These are phyloP conservation scores for Drosophila helvetica DNA, from an alignment of 2,888 invertebrate species.

Conservation along the genomic window DNA sequence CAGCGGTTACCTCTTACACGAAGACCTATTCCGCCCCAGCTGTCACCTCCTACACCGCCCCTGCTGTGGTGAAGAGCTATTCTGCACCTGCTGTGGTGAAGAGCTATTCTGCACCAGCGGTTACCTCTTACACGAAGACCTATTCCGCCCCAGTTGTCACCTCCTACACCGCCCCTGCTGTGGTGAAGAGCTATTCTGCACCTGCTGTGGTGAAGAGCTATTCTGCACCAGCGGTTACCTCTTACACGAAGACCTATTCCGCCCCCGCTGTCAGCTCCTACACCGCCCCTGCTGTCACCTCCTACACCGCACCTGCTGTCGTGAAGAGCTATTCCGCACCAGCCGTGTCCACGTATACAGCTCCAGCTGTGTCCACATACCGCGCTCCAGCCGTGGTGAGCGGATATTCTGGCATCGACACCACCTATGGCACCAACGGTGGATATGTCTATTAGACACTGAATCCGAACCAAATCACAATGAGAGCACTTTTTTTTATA, in stretches of 20 bases:
- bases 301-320: slow-evolving; percentile 5
- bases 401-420: slow-evolving; percentile 63
- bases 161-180: slow-evolving; percentile 24
- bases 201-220: slow-evolving; percentile 6
- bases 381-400: slow-evolving; percentile 33
- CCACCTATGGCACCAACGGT: slow-evolving; percentile 79
- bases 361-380: background rate
- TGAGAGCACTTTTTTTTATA: slow-evolving; percentile 35
- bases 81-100: slow-evolving; percentile 18
- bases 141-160: slow-evolving; percentile 6
- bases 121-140: slow-evolving; percentile 12
- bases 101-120: slow-evolving; percentile 40
- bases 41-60: slow-evolving; percentile 6
- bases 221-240: slow-evolving; percentile 38
- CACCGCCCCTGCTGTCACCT: slow-evolving; percentile 4
- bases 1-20: slow-evolving; percentile 25
- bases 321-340: slow-evolving; percentile 30
- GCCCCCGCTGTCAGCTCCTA: no score
- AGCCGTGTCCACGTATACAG: slow-evolving; percentile 26
- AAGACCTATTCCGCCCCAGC: slow-evolving; percentile 40
- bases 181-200: slow-evolving; percentile 19
- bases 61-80: slow-evolving; percentile 3
- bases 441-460: slow-evolving; percentile 77
- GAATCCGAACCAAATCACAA: slow-evolving; percentile 20
- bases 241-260: no score